Conservation (phyloP, 1,140 invertebrate species). For the Octopus bimaculoides region DNA sequence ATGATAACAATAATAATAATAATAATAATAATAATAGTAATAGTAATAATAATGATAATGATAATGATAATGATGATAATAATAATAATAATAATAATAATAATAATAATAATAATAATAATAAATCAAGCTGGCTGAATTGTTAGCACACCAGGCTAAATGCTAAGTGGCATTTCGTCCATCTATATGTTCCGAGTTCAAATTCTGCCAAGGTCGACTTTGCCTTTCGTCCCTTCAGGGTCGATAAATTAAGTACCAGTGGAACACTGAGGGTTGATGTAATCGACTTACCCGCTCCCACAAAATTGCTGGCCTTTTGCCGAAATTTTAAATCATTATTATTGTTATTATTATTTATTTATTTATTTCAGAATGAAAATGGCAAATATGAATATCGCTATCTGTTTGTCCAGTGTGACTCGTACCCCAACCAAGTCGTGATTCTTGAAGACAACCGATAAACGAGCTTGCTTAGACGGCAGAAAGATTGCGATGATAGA, state of each 20-base stretch:
- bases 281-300: not conserved
- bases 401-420: conserved; percentile 78
- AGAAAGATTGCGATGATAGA: not conserved
- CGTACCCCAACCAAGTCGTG: conserved; percentile 70
- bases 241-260: not conserved
- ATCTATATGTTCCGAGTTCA: not conserved
- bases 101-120: too few species aligned
- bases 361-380: conserved; percentile 68
- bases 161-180: not conserved
- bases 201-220: not conserved
- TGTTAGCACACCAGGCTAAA: too few species aligned
- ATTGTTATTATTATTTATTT: not conserved
- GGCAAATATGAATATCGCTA: conserved; percentile 79
- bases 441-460: conserved; percentile 55
- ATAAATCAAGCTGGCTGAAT: too few species aligned
- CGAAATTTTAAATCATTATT: not conserved
- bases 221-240: not conserved
- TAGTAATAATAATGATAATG: too few species aligned
- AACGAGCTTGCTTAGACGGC: not conserved
- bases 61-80: too few species aligned
- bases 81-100: too few species aligned
- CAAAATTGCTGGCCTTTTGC: not conserved
- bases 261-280: not conserved
- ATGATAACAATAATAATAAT: too few species aligned
- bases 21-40: too few species aligned